A percentile compares a stretch with the other conserved stretches of the same genome.
Conservation (phyloP, 2,797 vertebrate species). For the Lophius americanus region DNA sequence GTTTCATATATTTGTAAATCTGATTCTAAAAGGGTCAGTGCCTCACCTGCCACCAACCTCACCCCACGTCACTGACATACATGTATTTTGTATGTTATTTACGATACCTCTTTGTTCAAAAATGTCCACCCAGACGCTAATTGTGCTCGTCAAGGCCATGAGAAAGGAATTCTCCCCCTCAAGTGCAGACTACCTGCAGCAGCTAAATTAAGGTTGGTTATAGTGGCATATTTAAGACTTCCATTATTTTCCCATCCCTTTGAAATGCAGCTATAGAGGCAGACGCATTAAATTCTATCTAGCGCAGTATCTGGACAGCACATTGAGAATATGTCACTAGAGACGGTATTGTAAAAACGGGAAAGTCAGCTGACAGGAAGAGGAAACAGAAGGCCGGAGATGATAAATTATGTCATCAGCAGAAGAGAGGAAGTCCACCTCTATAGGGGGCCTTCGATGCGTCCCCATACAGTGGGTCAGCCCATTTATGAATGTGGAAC, state of each 20-base stretch:
- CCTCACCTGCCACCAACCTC: too few species aligned
- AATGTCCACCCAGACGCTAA: slow-evolving; percentile 19
- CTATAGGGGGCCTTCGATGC: slow-evolving; percentile 49
- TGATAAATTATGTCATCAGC: slow-evolving; percentile 75
- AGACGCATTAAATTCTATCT: slow-evolving; percentile 48
- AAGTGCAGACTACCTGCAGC: slow-evolving; percentile 20
- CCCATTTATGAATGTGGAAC: slow-evolving; percentile 42
- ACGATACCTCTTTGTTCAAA: slow-evolving; percentile 16
- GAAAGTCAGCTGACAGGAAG: slow-evolving; percentile 69
- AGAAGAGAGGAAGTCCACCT: slow-evolving; percentile 70
- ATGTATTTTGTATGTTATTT: slow-evolving; percentile 7
- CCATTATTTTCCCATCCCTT: slow-evolving; percentile 48
- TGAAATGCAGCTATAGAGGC: slow-evolving; percentile 34
- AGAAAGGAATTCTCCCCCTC: slow-evolving; percentile 38
- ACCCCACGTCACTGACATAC: too few species aligned
- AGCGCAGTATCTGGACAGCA: slow-evolving; percentile 37
- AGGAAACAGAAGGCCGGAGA: slow-evolving; percentile 79
- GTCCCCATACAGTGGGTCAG: slow-evolving; percentile 44
- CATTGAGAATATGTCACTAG: slow-evolving; percentile 53
- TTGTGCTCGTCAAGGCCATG: slow-evolving; percentile 26
- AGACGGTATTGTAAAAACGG: slow-evolving; percentile 48
- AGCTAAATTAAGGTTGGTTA: slow-evolving; percentile 37
- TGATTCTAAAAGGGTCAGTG: too few species aligned
- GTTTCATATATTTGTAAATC: too few species aligned
- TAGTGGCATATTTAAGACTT: slow-evolving; percentile 31